Conservation (phyloP, 1,140 invertebrate species). For the Dendrolimus kikuchii region DNA sequence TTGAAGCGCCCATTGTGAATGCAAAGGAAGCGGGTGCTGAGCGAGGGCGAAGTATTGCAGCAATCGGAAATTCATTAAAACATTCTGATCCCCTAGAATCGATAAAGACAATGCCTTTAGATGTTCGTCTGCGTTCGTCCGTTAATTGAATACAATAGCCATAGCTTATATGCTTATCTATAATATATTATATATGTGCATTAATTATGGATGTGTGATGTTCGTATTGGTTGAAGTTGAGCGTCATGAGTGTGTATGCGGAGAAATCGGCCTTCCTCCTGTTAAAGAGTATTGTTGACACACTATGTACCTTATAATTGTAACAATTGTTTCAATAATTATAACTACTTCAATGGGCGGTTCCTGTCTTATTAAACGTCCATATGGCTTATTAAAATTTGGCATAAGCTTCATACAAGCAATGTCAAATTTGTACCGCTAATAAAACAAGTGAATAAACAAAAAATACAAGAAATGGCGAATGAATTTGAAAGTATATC, state of each 20-base stretch:
- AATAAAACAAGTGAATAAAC: too few species aligned
- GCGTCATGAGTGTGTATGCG: neutral
- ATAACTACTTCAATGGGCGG: too few species aligned
- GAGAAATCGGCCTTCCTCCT: neutral
- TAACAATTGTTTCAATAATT: too few species aligned
- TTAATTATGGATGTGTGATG: conserved; percentile 6
- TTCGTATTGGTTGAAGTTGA: neutral
- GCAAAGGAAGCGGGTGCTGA: neutral
- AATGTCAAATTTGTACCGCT: too few species aligned
- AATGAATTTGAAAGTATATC: too few species aligned
- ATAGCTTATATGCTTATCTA: conserved; percentile 8
- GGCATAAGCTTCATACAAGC: too few species aligned
- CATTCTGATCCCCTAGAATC: conserved; percentile 16
- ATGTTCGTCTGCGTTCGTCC: conserved; percentile 15
- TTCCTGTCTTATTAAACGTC: too few species aligned
- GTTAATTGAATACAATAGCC: conserved; percentile 23
- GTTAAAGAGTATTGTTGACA: too few species aligned
- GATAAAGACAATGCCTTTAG: conserved; percentile 16
- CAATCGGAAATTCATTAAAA: conserved; percentile 17
- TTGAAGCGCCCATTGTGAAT: too few species aligned
- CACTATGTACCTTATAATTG: too few species aligned
- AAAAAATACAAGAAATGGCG: too few species aligned
- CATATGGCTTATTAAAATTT: too few species aligned
- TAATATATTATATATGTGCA: conserved; percentile 15
- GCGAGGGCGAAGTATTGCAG: neutral